Percentiles rank a stretch among this genome's conserved stretches.
phyloP scores from a whole-genome alignment of 2,797 vertebrate species.

The Urosaurus nigricauda region DNA sequence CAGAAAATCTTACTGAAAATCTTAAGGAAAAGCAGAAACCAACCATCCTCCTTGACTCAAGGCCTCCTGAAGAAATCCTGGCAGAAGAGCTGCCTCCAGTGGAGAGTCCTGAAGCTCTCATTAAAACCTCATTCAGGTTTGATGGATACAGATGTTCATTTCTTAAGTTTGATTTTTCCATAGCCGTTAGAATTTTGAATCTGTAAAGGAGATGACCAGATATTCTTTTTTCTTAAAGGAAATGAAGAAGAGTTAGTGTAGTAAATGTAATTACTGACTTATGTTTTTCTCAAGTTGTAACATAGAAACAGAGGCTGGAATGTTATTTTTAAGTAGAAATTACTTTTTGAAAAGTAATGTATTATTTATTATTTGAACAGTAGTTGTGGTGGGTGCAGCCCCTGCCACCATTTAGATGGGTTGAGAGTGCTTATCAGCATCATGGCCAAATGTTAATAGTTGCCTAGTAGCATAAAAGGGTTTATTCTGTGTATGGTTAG shows the following conservation, averaged over 20 bases:
- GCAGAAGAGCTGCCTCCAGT: conserved; percentile 88
- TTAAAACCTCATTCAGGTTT: conserved; percentile 95
- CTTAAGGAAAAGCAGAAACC: conserved; percentile 87
- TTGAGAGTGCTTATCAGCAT: no score
- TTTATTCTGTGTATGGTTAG: no score
- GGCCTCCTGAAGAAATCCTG: conserved; percentile 91
- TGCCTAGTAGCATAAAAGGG: no score
- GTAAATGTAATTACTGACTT: conserved; percentile 21
- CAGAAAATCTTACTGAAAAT: conserved; percentile 79
- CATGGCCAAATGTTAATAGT: no score
- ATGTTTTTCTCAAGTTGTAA: background rate
- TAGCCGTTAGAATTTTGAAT: background rate
- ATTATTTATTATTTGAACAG: no score
- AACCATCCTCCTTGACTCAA: conserved; percentile 82
- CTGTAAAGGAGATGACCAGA: background rate
- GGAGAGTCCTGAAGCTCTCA: conserved; percentile 90
- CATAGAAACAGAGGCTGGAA: no score
- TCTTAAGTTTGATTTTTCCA: conserved; percentile 15
- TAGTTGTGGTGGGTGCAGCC: no score
- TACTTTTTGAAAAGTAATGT: no score
- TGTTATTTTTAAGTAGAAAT: no score
- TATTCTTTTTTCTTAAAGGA: conserved; percentile 2
- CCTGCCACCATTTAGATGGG: no score
- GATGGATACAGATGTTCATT: conserved; percentile 51
- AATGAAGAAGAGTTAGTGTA: conserved; percentile 33